phyloP scores from a whole-genome alignment of 2,113 vertebrate genomes.

The Varanus salvator region DNA sequence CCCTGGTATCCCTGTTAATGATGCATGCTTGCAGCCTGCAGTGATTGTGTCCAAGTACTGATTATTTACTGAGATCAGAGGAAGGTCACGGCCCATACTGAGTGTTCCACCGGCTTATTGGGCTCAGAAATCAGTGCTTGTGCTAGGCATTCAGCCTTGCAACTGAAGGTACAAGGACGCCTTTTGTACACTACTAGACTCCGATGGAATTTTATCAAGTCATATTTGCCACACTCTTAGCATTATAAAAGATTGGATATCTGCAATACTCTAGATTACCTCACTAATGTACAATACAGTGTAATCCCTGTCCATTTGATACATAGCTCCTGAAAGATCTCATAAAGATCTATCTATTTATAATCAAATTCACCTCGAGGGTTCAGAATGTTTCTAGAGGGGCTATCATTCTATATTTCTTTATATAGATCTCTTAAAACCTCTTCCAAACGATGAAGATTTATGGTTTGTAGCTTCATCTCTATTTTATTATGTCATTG shows the following conservation, averaged over 20 bases:
- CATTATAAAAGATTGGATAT: background rate
- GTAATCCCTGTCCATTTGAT: slow-evolving; percentile 11
- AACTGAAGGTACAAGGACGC: background rate
- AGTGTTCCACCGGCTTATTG: background rate
- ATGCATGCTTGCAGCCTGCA: background rate
- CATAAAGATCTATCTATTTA: background rate
- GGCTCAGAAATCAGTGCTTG: background rate
- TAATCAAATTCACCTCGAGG: accelerated
- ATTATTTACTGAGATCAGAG: background rate
- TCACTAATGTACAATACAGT: background rate
- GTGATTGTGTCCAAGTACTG: background rate
- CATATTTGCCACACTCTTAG: background rate
- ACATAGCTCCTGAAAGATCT: background rate
- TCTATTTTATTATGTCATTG: background rate
- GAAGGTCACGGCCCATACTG: background rate
- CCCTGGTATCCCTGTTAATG: background rate
- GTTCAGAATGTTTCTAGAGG: slow-evolving; percentile 2
- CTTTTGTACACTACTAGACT: background rate
- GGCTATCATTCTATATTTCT: background rate
- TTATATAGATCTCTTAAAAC: background rate
- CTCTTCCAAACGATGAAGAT: background rate
- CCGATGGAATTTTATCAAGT: background rate
- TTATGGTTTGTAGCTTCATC: background rate
- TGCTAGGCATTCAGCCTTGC: background rate
- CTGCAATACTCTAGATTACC: background rate